Evolutionary conservation across 2,113 vertebrate genomes (phyloP).

Genomic region (Neofelis nebulosa): DNA sequence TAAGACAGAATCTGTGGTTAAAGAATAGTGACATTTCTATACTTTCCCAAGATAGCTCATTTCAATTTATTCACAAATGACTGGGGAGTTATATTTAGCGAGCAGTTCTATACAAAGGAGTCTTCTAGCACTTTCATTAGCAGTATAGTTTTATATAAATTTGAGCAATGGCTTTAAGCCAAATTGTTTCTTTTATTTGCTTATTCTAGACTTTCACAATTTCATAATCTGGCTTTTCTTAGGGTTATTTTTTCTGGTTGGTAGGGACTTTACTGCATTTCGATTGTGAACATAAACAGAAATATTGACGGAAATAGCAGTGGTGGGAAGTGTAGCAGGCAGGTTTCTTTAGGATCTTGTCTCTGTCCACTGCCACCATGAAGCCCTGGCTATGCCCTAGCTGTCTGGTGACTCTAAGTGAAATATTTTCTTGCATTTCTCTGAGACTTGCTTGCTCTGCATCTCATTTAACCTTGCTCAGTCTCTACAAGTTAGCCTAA

Average conservation of each 20-base stretch:
- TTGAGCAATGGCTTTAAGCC: conserved; percentile 37
- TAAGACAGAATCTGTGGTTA: conserved; percentile 1
- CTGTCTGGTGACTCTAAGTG: not conserved
- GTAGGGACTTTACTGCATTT: not conserved
- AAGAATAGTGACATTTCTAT: conserved; percentile 59
- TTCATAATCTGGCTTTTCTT: conserved; percentile 11
- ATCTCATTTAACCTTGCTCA: not conserved
- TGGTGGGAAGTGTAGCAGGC: not conserved
- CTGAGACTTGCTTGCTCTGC: not conserved
- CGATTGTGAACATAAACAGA: not conserved
- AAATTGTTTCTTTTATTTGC: conserved; percentile 48
- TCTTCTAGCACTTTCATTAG: conserved; percentile 38
- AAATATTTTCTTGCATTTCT: not conserved
- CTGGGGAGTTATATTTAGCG: conserved; percentile 68
- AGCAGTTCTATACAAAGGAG: conserved; percentile 37
- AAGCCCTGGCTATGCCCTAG: not conserved
- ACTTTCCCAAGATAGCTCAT: conserved; percentile 58
- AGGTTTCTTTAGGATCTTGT: not conserved
- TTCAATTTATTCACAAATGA: conserved; percentile 64
- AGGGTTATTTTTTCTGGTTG: not conserved
- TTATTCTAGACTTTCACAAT: not conserved
- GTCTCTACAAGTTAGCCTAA: not conserved
- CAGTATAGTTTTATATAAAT: conserved; percentile 32
- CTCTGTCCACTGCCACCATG: not conserved
- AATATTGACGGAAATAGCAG: not conserved